Base-by-base conservation (phyloP, 2,113 vertebrate genomes). In the Oophaga pumilio region DNA sequence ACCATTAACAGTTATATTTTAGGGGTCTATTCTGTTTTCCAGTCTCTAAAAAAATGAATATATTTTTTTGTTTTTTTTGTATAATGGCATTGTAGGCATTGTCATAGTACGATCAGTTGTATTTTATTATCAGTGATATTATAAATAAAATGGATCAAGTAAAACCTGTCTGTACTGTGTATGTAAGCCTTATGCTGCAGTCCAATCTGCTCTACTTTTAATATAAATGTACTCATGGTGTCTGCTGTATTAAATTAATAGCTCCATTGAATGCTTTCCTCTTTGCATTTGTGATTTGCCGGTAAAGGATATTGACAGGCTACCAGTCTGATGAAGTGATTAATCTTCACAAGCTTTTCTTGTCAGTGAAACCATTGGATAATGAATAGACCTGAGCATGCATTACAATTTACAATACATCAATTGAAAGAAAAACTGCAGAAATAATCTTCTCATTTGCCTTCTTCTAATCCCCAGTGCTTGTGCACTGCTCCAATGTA, bases 351-450 rank as follows among this genome's bases (percentile, higher is more conserved):
- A 74, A 87, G 86, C 56, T 88, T 88, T 74, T 83, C 86, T 83
- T 83, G 86, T 88, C 86, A 88, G 69, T 83, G 24, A 83, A 88
- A 88, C 79, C 79, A 82, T 22, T 88, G 86, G 69, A 88, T 88
- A 88, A 88, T 76, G 86, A 83, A 88, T 88, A 88, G 79, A 88
- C 86, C 79, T 83, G 80, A 88, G 86, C 69, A 76, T 76, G 79
- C 86, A 88, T 88, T 83, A 62, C 69, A 88, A 88, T 83, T 76
- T 83, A 82, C 76, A 88, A 88, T 82, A 56, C 86, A 88, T 88
- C 79, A 82, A 88, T 88, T 88, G 76, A 79, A 76, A 82, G 68
- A 79, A 74, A 76, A 69, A 86, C 53, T 64, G 69, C 86, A 33
- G 56, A 64, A 43, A 82, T 74, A 64, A 66, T 59, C 66, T 82